phyloP scores from a whole-genome alignment of 2,888 invertebrate species.

The Tinea pellionella region DNA sequence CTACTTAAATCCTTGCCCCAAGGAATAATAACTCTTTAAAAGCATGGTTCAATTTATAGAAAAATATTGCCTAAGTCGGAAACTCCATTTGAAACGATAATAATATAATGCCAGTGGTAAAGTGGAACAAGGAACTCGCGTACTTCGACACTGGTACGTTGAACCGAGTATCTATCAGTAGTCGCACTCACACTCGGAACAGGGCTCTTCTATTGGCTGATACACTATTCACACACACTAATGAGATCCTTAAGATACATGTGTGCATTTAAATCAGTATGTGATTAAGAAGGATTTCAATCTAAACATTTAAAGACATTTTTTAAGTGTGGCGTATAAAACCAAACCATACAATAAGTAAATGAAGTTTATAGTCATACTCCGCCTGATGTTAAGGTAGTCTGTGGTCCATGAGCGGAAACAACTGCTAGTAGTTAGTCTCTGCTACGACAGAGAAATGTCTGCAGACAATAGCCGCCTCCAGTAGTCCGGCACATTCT shows the following conservation, averaged over 20 bases:
- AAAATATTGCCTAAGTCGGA: conserved; percentile 35
- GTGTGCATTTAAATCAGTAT: conserved; percentile 1
- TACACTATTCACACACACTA: conserved; percentile 1
- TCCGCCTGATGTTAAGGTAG: no score
- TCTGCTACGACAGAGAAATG: no score
- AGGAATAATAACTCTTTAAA: conserved; percentile 11
- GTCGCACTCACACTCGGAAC: conserved; percentile 23
- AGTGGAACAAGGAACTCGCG: conserved; percentile 70
- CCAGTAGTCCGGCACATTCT: no score
- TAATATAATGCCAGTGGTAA: conserved; percentile 65
- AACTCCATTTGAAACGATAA: conserved; percentile 59
- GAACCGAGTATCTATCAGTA: conserved; percentile 45
- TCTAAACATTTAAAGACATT: not conserved
- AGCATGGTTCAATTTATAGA: conserved; percentile 12
- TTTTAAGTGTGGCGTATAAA: not conserved
- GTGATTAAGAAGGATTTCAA: not conserved
- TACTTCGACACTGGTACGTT: conserved; percentile 63
- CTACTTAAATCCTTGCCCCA: conserved; percentile 20
- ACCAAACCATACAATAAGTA: no score
- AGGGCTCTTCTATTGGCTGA: not conserved
- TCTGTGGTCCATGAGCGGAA: no score
- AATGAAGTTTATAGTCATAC: no score
- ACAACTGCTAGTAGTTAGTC: no score
- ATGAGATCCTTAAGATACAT: not conserved
- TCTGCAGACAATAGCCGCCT: no score